Conservation (phyloP, 1,140 invertebrate genomes). For the Aphis gossypii region DNA sequence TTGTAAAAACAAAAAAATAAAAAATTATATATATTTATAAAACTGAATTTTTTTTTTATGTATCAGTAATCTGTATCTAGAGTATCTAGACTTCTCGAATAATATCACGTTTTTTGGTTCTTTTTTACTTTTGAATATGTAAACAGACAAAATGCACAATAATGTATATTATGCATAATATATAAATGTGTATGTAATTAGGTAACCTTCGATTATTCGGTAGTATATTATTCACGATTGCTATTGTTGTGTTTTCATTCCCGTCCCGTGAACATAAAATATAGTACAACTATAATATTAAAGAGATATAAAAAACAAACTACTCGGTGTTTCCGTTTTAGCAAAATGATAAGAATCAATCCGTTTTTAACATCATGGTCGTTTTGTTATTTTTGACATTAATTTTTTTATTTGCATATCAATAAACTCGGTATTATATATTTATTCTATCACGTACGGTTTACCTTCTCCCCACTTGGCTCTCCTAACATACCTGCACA, state of each 20-base stretch:
- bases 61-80: neutral
- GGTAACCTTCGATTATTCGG: constrained; percentile 29
- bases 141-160: neutral
- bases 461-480: neutral
- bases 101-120: neutral
- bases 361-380: neutral
- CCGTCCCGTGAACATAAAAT: neutral
- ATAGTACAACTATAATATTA: neutral
- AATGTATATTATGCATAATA: neutral
- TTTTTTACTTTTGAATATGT: neutral
- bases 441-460: neutral
- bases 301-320: neutral
- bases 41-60: neutral
- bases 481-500: neutral
- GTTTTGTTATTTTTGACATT: neutral
- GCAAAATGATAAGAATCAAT: neutral
- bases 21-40: neutral
- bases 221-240: neutral
- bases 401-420: neutral
- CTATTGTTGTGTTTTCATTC: constrained; percentile 31
- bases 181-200: neutral
- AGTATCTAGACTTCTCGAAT: neutral
- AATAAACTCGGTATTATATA: neutral
- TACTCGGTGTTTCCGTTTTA: neutral
- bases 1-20: constrained; percentile 31